These are phyloP conservation scores for Seladonia tumulorum DNA, from an alignment of 2,888 invertebrate genomes.

Conservation along the genomic window DNA sequence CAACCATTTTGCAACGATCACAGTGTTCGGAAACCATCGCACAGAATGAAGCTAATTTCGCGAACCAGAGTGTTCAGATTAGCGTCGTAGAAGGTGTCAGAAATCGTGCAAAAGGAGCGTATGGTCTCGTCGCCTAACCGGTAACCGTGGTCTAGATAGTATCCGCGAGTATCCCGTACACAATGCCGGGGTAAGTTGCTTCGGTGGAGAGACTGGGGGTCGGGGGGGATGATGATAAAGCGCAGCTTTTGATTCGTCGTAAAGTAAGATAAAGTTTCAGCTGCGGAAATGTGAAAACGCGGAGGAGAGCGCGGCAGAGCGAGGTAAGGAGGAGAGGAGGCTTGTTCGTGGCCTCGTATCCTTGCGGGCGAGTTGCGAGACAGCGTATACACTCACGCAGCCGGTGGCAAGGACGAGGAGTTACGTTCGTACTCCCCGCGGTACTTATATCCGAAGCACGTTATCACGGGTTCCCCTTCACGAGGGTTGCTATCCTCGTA, in stretches of 20 bases:
- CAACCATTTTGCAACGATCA: slow-evolving; percentile 61
- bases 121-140: slow-evolving; percentile 17
- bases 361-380: slow-evolving; percentile 39
- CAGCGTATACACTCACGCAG: slow-evolving; percentile 51
- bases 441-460: slow-evolving; percentile 69
- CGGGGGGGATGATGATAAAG: slow-evolving; percentile 49
- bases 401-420: slow-evolving; percentile 50
- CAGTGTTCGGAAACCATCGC: slow-evolving; percentile 25
- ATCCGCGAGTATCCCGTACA: slow-evolving; percentile 11
- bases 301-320: slow-evolving; percentile 12
- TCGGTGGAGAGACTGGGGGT: slow-evolving; percentile 6
- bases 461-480: slow-evolving; percentile 66
- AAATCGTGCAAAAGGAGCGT: not conserved
- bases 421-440: slow-evolving; percentile 54
- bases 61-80: slow-evolving; percentile 50
- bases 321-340: not conserved
- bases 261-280: slow-evolving; percentile 57
- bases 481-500: slow-evolving; percentile 64
- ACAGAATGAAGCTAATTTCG: slow-evolving; percentile 56
- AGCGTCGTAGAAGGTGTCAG: not conserved
- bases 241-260: slow-evolving; percentile 50
- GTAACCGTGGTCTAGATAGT: not conserved
- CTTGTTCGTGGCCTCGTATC: slow-evolving; percentile 23
- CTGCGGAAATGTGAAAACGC: slow-evolving; percentile 48
- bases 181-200: slow-evolving; percentile 23